Base-by-base conservation (phyloP, 1,140 invertebrate species). In the Heliothis virescens region DNA sequence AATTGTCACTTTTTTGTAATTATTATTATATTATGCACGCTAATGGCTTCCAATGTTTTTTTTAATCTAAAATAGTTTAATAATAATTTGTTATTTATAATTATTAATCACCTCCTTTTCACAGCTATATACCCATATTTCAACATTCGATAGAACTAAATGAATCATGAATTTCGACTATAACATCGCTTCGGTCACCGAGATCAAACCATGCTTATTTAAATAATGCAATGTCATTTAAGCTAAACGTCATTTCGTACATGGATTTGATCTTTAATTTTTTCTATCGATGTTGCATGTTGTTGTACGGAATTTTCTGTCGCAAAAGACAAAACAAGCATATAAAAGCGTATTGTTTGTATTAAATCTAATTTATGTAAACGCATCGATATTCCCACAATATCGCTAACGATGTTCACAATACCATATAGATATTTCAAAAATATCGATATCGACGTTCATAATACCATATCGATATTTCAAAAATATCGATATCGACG, bases 221-320 rank as follows among this genome's bases (percentile, higher is more conserved):
- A 29, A 52, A 18, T 15, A 52, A 21, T 34, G 18, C 65, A 71
- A 53, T 41, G 34, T 41, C 34, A 41, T 29, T 29, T 9, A 53
- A 71, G 67, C 67, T 71, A 53, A 52, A 52, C 21, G 13, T 71
- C 67, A 71, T 71, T 21, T 21, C 16, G 26, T 12, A 34, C 57
- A 29, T 72, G 29, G 57, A 72, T 67, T 63, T 26, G 41, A 75
- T 47, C 52, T 72, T 41, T 72, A n/a, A 63, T 80, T 80, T 71
- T 62, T n/a, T 60, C 65, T 76, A 34, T 76, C 41, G 26, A 18
- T 83, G 78, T 80, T 83, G 82, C 79, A 83, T 83, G 79, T 73
- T 52, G 52, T 78, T 65, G 47, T 16, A 29, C 48, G 52, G 67
- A 69, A 62, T 50, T 67, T 57, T 79, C 71, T 79, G 72, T 82